phyloP scores from a whole-genome alignment of 2,888 invertebrate species.

The Scaptomyza parva region DNA sequence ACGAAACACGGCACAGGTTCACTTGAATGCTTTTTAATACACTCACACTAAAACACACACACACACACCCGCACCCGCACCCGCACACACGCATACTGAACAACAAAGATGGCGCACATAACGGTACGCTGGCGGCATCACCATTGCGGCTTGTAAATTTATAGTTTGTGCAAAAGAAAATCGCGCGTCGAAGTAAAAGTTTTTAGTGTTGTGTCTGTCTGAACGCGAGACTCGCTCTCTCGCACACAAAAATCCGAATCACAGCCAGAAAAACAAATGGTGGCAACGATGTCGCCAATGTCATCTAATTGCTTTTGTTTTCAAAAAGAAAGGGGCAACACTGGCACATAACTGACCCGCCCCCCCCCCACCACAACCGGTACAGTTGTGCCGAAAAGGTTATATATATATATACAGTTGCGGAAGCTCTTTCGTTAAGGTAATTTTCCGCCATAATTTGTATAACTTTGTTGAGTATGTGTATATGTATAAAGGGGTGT shows the following conservation, averaged over 20 bases:
- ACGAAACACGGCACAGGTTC: conserved; percentile 61
- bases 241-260: no score
- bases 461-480: conserved; percentile 46
- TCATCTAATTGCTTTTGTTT: conserved; percentile 79
- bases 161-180: conserved; percentile 74
- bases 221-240: no score
- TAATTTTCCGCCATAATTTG: conserved; percentile 76
- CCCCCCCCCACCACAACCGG: no score
- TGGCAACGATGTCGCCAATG: conserved; percentile 57
- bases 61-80: conserved; percentile 20
- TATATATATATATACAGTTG: conserved; percentile 50
- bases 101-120: conserved; percentile 43
- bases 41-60: conserved; percentile 45
- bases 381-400: conserved; percentile 74
- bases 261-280: conserved; percentile 59
- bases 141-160: conserved; percentile 75
- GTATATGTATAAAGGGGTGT: conserved; percentile 12
- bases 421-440: conserved; percentile 76
- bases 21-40: conserved; percentile 71
- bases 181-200: conserved; percentile 66
- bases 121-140: conserved; percentile 36
- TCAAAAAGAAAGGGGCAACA: conserved; percentile 17
- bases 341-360: conserved; percentile 33
- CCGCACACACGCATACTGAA: background rate
- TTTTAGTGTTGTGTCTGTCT: conserved; percentile 54